Evolutionary conservation across 92 coral and sea anemone genomes (phyloP).

Genomic region (Metridium senile): DNA sequence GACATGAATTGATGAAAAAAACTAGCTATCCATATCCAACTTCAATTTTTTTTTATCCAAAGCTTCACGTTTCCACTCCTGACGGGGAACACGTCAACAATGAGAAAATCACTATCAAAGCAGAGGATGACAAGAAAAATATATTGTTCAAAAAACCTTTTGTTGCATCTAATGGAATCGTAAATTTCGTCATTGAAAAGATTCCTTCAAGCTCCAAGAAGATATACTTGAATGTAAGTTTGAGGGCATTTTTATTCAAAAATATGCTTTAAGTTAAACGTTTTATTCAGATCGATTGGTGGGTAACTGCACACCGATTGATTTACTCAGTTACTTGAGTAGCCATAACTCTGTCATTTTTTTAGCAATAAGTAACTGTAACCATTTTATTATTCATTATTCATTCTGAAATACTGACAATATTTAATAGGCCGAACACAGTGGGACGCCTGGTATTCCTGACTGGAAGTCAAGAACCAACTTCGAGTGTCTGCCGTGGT

Average conservation of each 20-base stretch:
- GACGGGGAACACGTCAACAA: slow-evolving; percentile 62
- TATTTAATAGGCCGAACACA: not conserved
- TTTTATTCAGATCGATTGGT: not conserved
- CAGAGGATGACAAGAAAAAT: not conserved
- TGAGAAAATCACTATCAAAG: slow-evolving; percentile 33
- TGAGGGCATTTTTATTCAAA: too few species aligned
- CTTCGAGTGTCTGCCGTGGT: slow-evolving; percentile 19
- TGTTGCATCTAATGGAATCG: slow-evolving; percentile 49
- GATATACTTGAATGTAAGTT: slow-evolving; percentile 38
- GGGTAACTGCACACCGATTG: too few species aligned
- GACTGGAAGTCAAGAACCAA: slow-evolving; percentile 5
- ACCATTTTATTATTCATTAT: too few species aligned
- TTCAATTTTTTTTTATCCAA: too few species aligned
- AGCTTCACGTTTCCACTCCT: slow-evolving; percentile 58
- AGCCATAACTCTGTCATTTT: too few species aligned
- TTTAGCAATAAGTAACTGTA: too few species aligned
- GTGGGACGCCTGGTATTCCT: not conserved
- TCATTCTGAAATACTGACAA: too few species aligned
- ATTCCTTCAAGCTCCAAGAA: slow-evolving; percentile 24
- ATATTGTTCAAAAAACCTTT: slow-evolving; percentile 26
- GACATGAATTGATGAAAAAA: too few species aligned
- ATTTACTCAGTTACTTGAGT: too few species aligned
- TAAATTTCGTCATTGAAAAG: slow-evolving; percentile 38
- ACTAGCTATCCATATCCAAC: too few species aligned
- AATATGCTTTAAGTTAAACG: not conserved